Evolutionary conservation across 2,797 vertebrate species (phyloP), one percentile per base, ranked within the genome.

Genomic region (Holocentrus rufus): DNA sequence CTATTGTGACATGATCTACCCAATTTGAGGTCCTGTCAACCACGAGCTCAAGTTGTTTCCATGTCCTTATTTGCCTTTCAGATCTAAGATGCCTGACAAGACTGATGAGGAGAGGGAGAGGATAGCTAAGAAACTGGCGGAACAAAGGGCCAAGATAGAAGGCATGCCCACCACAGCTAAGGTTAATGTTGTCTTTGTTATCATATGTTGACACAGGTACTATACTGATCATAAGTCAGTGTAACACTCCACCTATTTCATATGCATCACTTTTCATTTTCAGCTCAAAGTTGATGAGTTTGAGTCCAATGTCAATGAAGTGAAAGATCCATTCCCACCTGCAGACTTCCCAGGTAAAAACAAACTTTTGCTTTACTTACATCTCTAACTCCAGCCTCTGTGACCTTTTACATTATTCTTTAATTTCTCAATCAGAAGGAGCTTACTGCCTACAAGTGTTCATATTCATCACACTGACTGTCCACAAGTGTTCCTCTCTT

Each of bases 261-360:
- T 34, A 18, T 17, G 22, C 7, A 7, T 73, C 6, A 11, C 64
- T n/a, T 50, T 23, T 69, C 23, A 9, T 34, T 77, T 70, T 31
- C 92, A 99, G 98, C 93, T 99, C 46, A 99, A 97, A 94, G 83
- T 99, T 6, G 98, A 99, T 0, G 98, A 99, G 80, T 99, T 99
- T 94, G 98, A 99, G 90, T 98, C 97, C 27, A 97, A 97, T 10
- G 98, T 99, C 70, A 99, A 99, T 49, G 98, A 99, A 90, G 95
- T 98, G 73, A 99, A 99, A 87, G 98, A 99, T 74, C 98, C 98
- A 0, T 99, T 99, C 85, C 98, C 98, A 47, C 97, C 98, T 7
- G 96, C 96, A 5, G 98, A 99, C 83, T 99, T 99, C 81, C 98
- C 98, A 94, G 98, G 98, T 99, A 92, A 60, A 10, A 13, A 13